Conservation (phyloP, 2,888 invertebrate species). For the Cataglyphis cursor region DNA sequence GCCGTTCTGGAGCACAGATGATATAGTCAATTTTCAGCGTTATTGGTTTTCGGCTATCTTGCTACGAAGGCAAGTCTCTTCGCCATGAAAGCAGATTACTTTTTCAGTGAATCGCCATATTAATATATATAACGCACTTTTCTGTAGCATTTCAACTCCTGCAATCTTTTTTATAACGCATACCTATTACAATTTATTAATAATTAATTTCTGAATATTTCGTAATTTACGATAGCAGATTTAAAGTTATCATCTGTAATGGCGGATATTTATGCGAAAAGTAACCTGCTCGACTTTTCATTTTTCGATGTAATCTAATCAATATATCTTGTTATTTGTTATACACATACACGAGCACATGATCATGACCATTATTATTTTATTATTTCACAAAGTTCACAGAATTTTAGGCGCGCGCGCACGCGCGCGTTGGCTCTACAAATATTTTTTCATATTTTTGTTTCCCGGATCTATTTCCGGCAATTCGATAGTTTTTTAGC, state of each 20-base stretch:
- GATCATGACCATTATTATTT: background rate
- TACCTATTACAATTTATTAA: background rate
- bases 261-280: background rate
- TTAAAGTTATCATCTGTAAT: background rate
- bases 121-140: conserved; percentile 43
- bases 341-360: background rate
- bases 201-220: background rate
- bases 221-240: background rate
- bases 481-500: conserved; percentile 18
- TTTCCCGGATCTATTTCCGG: conserved; percentile 5
- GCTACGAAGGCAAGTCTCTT: conserved; percentile 27
- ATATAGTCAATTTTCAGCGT: conserved; percentile 53
- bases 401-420: background rate
- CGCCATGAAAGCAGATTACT: conserved; percentile 34
- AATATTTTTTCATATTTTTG: conserved; percentile 11
- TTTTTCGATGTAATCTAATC: background rate
- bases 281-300: background rate
- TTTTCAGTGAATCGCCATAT: conserved; percentile 15
- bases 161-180: background rate
- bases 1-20: conserved; percentile 47
- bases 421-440: conserved; percentile 23
- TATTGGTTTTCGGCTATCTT: conserved; percentile 45
- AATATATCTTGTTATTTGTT: conserved; percentile 9
- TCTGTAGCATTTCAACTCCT: background rate
- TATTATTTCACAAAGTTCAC: conserved; percentile 26